Conservation (phyloP, 2,113 vertebrate genomes). For the Morone chrysops region DNA sequence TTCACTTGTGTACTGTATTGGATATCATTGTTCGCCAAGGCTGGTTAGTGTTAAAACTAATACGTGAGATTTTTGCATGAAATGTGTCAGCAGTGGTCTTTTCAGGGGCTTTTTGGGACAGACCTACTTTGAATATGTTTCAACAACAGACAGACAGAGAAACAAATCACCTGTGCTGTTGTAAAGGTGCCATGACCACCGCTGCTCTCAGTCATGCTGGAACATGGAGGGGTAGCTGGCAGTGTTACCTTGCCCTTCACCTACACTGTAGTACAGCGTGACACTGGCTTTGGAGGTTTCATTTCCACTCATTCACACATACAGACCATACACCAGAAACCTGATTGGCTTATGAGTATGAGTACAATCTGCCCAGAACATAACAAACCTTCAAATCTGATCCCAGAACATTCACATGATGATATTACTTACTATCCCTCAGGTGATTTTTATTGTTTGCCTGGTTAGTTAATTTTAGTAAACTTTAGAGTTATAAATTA, state of each 20-base stretch:
- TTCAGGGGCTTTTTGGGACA: neutral
- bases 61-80: neutral
- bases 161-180: neutral
- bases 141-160: neutral
- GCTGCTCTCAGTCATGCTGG: slow-evolving; percentile 2
- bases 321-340: neutral
- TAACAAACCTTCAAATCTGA: neutral
- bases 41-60: neutral
- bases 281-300: neutral
- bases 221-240: neutral
- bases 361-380: neutral
- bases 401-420: neutral
- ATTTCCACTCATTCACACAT: neutral
- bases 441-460: neutral
- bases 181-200: neutral
- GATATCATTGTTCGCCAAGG: too few species aligned
- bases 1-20: neutral
- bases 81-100: neutral
- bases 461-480: slow-evolving; percentile 4
- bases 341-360: neutral
- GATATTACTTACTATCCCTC: neutral
- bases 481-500: slow-evolving; percentile 12
- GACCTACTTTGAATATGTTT: neutral
- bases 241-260: slow-evolving; percentile 10
- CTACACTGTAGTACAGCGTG: neutral